These are phyloP conservation scores for Trimorus sp. DNA, from an alignment of 2,888 invertebrate genomes.

Conservation along the genomic window DNA sequence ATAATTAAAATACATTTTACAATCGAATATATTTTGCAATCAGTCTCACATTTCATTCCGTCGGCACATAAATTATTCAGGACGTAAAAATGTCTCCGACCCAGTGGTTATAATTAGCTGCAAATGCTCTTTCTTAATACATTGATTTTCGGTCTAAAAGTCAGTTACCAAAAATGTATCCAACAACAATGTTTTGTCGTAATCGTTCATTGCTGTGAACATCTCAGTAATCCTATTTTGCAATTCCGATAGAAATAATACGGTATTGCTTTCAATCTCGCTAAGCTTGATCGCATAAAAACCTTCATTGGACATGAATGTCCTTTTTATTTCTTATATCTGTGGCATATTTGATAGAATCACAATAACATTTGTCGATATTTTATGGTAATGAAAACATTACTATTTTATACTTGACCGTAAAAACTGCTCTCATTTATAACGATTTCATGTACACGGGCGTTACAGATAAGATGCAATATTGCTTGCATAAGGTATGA, in stretches of 20 bases:
- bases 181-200: too few relatives aligned
- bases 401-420: slow-evolving; percentile 21
- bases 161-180: too few relatives aligned
- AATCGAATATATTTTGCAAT: too few relatives aligned
- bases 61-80: too few relatives aligned
- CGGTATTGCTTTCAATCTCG: slow-evolving; percentile 20
- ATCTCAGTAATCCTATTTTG: background rate
- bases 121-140: too few relatives aligned
- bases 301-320: slow-evolving; percentile 14
- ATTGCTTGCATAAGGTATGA: slow-evolving; percentile 14
- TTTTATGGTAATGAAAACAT: slow-evolving; percentile 40
- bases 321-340: slow-evolving; percentile 25
- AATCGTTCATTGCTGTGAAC: too few relatives aligned
- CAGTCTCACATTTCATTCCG: too few relatives aligned
- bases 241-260: background rate
- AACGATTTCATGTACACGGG: slow-evolving; percentile 16
- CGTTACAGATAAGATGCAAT: slow-evolving; percentile 10
- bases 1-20: background rate
- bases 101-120: too few relatives aligned
- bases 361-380: slow-evolving; percentile 33
- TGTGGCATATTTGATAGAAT: slow-evolving; percentile 28
- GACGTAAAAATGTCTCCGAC: too few relatives aligned
- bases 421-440: slow-evolving; percentile 32
- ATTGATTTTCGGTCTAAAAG: too few relatives aligned
- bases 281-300: slow-evolving; percentile 12